phyloP scores from a whole-genome alignment of 2,888 invertebrate species.

The Xestia c-nigrum region DNA sequence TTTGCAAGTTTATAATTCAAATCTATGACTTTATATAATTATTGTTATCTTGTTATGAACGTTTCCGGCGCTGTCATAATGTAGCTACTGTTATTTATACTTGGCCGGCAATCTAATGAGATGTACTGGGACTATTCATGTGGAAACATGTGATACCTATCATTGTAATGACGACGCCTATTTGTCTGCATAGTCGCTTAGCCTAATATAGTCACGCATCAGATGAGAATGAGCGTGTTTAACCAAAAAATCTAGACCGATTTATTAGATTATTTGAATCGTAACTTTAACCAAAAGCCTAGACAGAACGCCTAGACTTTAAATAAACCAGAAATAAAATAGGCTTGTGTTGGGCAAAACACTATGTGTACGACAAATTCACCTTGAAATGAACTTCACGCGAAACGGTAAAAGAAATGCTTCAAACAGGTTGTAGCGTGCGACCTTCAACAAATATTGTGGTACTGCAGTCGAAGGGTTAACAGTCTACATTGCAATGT shows the following conservation, averaged over 20 bases:
- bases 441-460: slow-evolving; percentile 77
- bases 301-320: background rate
- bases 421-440: slow-evolving; percentile 57
- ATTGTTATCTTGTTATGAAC: slow-evolving; percentile 40
- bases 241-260: background rate
- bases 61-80: slow-evolving; percentile 49
- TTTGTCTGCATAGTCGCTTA: slow-evolving; percentile 48
- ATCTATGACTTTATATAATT: slow-evolving; percentile 2
- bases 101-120: slow-evolving; percentile 29
- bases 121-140: slow-evolving; percentile 40
- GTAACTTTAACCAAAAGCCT: background rate
- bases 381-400: slow-evolving; percentile 42
- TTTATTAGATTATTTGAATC: background rate
- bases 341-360: background rate
- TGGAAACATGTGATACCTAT: slow-evolving; percentile 37
- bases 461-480: slow-evolving; percentile 45
- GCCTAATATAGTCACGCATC: background rate
- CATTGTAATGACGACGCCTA: slow-evolving; percentile 38
- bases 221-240: background rate
- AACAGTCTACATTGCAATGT: slow-evolving; percentile 38
- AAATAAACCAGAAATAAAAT: background rate
- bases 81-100: slow-evolving; percentile 51
- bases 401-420: slow-evolving; percentile 67
- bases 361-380: slow-evolving; percentile 30
- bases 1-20: slow-evolving; percentile 37